Percentiles rank a stretch among this genome's conserved stretches.
Conservation (phyloP, 2,888 invertebrate genomes). For the Oasisia sp. region DNA sequence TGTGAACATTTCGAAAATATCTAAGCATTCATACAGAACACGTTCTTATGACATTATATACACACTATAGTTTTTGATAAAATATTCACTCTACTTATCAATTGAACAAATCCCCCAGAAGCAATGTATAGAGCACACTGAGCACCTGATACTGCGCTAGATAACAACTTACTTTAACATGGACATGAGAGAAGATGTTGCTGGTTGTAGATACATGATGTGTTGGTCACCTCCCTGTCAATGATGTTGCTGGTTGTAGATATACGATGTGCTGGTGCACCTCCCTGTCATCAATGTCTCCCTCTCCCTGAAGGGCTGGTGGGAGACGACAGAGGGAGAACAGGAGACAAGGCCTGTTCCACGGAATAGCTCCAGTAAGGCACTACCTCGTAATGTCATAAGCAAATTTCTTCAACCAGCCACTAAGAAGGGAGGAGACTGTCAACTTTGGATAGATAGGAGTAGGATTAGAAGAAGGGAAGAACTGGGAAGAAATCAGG, state of each 20-base stretch:
- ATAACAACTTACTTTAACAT: background rate
- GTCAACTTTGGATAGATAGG: constrained; percentile 28
- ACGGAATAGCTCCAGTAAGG: background rate
- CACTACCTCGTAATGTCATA: background rate
- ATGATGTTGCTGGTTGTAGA: background rate
- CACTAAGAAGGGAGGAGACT: background rate
- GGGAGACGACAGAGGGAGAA: constrained; percentile 51
- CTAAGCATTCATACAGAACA: too few species aligned
- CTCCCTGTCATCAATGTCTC: constrained; percentile 75
- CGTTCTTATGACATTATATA: too few species aligned
- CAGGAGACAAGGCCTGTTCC: constrained; percentile 32
- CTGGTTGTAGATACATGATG: constrained; percentile 33
- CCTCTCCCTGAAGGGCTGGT: constrained; percentile 72
- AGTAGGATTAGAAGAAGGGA: background rate
- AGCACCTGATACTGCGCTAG: too few species aligned
- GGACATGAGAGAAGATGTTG: background rate
- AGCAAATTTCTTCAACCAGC: too few species aligned
- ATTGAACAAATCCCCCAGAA: too few species aligned
- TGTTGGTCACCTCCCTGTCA: constrained; percentile 74
- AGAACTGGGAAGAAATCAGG: background rate
- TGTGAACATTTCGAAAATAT: too few species aligned
- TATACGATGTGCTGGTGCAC: constrained; percentile 67
- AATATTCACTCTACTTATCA: too few species aligned
- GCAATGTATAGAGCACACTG: too few species aligned
- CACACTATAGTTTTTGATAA: too few species aligned